Evolutionary conservation across 1,140 invertebrate genomes (phyloP).

Genomic region (Pissodes strobi): DNA sequence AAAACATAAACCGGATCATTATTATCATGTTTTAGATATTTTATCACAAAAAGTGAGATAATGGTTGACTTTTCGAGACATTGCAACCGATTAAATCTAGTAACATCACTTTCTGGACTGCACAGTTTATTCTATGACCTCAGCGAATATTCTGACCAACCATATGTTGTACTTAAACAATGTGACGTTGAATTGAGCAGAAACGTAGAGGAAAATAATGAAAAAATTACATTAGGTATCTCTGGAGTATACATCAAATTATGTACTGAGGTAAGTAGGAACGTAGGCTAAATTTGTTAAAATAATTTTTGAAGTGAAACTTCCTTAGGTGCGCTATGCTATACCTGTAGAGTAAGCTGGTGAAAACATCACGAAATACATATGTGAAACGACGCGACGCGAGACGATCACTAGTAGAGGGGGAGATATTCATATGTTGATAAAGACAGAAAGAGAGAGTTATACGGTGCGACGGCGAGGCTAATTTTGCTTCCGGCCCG

Average conservation of each 20-base stretch:
- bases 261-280: constrained; percentile 62
- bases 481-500: too few species aligned
- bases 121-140: constrained; percentile 65
- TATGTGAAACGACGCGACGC: too few species aligned
- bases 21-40: constrained; percentile 56
- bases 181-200: constrained; percentile 75
- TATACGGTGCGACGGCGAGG: too few species aligned
- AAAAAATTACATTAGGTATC: constrained; percentile 64
- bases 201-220: constrained; percentile 66
- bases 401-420: too few species aligned
- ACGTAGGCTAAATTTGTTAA: too few species aligned
- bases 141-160: constrained; percentile 57
- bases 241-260: constrained; percentile 74
- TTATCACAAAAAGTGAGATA: constrained; percentile 75
- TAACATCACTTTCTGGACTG: constrained; percentile 68
- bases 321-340: too few species aligned
- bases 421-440: too few species aligned
- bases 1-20: too few species aligned
- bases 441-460: too few species aligned
- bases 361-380: too few species aligned
- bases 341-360: too few species aligned
- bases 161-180: constrained; percentile 66
- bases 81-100: constrained; percentile 66
- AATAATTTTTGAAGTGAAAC: too few species aligned
- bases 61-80: constrained; percentile 74